phyloP scores from a whole-genome alignment of 1,140 invertebrate species.

The Cheumatopsyche charites region DNA sequence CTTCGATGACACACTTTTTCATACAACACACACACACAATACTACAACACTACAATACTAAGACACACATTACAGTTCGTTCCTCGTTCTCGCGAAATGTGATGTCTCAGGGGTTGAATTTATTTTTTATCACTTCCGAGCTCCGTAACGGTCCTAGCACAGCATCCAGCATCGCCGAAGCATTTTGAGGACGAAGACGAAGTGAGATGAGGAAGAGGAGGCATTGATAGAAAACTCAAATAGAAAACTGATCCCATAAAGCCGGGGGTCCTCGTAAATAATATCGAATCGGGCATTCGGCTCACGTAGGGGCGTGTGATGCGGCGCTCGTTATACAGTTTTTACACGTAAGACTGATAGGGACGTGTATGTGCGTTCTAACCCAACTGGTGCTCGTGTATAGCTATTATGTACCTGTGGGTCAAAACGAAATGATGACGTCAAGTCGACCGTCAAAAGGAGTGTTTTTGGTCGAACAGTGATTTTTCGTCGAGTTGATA shows the following conservation, averaged over 20 bases:
- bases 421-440: constrained; percentile 44
- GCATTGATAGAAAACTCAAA: constrained; percentile 47
- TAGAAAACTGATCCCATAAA: constrained; percentile 45
- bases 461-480: too few species aligned
- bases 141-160: neutral
- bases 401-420: neutral
- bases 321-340: constrained; percentile 45
- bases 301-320: constrained; percentile 42
- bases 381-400: neutral
- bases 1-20: too few species aligned
- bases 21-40: too few species aligned
- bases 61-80: too few species aligned
- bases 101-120: constrained; percentile 27
- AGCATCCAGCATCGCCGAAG: too few species aligned
- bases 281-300: constrained; percentile 33
- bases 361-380: constrained; percentile 11
- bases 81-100: neutral
- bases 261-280: constrained; percentile 42
- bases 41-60: too few species aligned
- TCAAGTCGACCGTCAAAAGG: constrained; percentile 17
- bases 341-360: constrained; percentile 45
- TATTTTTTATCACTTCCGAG: constrained; percentile 36
- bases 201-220: neutral
- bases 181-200: too few species aligned
- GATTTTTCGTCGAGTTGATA: too few species aligned